Evolutionary conservation across 1,140 invertebrate species (phyloP).

Genomic region (Trichomalopsis sarcophagae): DNA sequence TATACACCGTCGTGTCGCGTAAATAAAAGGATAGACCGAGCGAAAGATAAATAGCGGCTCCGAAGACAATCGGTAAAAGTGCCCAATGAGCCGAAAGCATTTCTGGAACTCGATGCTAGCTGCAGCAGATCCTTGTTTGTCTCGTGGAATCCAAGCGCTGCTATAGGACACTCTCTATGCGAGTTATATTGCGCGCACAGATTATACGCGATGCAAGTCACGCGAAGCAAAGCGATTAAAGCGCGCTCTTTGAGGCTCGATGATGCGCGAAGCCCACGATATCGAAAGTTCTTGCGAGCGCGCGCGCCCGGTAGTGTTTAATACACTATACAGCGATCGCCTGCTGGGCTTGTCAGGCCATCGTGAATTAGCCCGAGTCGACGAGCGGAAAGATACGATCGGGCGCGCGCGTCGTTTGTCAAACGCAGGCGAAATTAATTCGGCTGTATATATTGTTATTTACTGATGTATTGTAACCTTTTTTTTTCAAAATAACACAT

Average conservation of each 20-base stretch:
- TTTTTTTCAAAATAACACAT: background rate
- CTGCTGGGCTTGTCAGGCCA: background rate
- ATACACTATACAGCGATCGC: background rate
- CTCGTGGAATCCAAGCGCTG: background rate
- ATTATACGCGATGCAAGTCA: conserved; percentile 19
- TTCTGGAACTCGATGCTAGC: conserved; percentile 2
- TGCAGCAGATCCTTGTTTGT: background rate
- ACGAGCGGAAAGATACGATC: background rate
- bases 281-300: conserved; percentile 14
- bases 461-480: too few relatives aligned
- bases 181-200: background rate
- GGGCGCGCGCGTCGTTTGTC: background rate
- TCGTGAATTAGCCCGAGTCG: background rate
- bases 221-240: conserved; percentile 21
- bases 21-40: conserved; percentile 1
- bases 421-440: conserved; percentile 17
- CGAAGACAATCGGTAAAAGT: background rate
- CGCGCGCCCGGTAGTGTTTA: too few relatives aligned
- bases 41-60: background rate
- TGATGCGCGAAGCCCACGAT: conserved; percentile 11
- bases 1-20: background rate
- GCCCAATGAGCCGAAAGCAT: conserved; percentile 34
- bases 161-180: background rate
- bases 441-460: too few relatives aligned
- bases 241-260: conserved; percentile 7